Conservation (phyloP, 2,113 vertebrate species). For the Lynx canadensis region DNA sequence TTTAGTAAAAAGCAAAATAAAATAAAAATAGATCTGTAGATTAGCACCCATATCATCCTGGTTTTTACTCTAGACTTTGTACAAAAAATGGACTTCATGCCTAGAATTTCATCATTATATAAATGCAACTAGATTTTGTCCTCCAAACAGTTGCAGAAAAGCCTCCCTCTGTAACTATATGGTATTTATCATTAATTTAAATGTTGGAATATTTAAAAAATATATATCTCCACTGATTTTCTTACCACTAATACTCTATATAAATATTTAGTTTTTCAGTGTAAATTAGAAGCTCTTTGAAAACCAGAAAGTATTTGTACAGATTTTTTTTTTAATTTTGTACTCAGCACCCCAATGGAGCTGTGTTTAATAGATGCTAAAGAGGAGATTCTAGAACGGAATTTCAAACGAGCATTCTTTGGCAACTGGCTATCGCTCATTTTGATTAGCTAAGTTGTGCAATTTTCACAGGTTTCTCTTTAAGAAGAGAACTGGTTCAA, state of each 20-base stretch:
- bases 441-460: not conserved
- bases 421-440: not conserved
- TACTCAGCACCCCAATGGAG: not conserved
- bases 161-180: not conserved
- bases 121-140: not conserved
- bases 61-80: not conserved
- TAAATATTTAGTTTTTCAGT: not conserved
- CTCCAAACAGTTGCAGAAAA: not conserved
- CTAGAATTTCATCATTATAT: not conserved
- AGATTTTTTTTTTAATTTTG: not conserved
- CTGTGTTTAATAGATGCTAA: not conserved
- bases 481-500: slow-evolving; percentile 11
- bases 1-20: not conserved
- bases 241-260: not conserved
- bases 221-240: not conserved
- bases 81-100: not conserved
- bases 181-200: not conserved
- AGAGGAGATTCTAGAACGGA: not conserved
- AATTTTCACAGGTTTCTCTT: slow-evolving; percentile 8
- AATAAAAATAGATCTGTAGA: not conserved
- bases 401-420: slow-evolving; percentile 17
- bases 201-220: not conserved
- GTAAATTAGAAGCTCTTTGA: not conserved
- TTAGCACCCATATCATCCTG: not conserved
- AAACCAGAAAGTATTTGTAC: not conserved